These are phyloP conservation scores for Salmo trutta DNA, from an alignment of 2,797 vertebrate genomes.

Conservation along the genomic window DNA sequence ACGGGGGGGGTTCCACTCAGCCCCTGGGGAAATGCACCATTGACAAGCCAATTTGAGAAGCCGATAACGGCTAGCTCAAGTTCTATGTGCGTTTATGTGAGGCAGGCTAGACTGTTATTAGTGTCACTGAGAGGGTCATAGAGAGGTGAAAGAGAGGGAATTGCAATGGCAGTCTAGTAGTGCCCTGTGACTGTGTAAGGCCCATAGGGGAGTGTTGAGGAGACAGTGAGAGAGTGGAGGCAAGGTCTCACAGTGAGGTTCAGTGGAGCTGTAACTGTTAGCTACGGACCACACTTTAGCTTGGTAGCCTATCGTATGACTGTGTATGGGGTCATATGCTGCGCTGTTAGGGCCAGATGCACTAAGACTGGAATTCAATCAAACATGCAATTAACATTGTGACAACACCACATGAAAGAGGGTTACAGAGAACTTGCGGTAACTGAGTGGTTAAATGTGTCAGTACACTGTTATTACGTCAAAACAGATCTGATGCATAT, in stretches of 20 bases:
- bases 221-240: not conserved
- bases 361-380: not conserved
- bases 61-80: slow-evolving; percentile 4
- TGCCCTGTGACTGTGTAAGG: not conserved
- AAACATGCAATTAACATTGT: not conserved
- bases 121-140: not conserved
- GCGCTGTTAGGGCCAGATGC: not conserved
- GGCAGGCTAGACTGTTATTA: slow-evolving; percentile 21
- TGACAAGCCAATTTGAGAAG: not conserved
- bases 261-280: not conserved
- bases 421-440: not conserved
- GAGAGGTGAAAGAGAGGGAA: not conserved
- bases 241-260: too few species aligned
- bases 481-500: not conserved
- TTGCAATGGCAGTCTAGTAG: not conserved
- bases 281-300: not conserved
- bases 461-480: not conserved
- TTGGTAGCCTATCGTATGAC: too few species aligned
- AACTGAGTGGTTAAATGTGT: not conserved
- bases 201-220: not conserved
- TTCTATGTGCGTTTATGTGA: slow-evolving; percentile 38
- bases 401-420: not conserved
- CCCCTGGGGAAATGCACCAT: not conserved
- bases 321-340: not conserved
- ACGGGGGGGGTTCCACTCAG: not conserved